These are phyloP conservation scores for Hypotaenidia philippensis DNA, from an alignment of 2,797 vertebrate species.

Conservation along the genomic window DNA sequence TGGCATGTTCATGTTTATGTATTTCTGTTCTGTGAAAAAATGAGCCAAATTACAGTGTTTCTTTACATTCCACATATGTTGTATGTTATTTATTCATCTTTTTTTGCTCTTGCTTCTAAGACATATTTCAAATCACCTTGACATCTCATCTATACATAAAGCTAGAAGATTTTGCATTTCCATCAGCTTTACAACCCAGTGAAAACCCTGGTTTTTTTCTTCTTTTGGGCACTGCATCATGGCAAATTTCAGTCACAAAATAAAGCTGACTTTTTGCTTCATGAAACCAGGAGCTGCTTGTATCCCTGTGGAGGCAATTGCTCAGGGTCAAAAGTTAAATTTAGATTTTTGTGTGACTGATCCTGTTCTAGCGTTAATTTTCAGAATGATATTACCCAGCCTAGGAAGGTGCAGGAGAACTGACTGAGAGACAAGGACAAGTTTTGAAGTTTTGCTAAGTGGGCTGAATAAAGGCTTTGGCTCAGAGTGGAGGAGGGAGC, in stretches of 20 bases:
- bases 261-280: constrained; percentile 11
- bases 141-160: constrained; percentile 59
- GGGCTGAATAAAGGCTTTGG: not conserved
- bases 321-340: not conserved
- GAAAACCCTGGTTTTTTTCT: not conserved
- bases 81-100: constrained; percentile 56
- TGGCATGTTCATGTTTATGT: constrained; percentile 54
- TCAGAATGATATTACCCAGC: not conserved
- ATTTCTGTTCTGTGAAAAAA: constrained; percentile 39
- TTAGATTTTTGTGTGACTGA: not conserved
- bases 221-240: not conserved
- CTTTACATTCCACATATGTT: constrained; percentile 36
- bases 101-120: constrained; percentile 28
- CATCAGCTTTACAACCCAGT: constrained; percentile 34
- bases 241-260: constrained; percentile 24
- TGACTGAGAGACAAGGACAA: not conserved
- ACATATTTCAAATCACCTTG: constrained; percentile 58
- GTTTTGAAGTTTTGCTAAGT: not conserved
- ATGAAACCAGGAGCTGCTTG: not conserved
- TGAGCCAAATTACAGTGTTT: constrained; percentile 8
- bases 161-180: constrained; percentile 53
- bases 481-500: not conserved
- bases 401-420: not conserved
- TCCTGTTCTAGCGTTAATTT: not conserved
- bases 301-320: not conserved